phyloP scores from a whole-genome alignment of 1,140 invertebrate genomes.

The Drosophila willistoni region DNA sequence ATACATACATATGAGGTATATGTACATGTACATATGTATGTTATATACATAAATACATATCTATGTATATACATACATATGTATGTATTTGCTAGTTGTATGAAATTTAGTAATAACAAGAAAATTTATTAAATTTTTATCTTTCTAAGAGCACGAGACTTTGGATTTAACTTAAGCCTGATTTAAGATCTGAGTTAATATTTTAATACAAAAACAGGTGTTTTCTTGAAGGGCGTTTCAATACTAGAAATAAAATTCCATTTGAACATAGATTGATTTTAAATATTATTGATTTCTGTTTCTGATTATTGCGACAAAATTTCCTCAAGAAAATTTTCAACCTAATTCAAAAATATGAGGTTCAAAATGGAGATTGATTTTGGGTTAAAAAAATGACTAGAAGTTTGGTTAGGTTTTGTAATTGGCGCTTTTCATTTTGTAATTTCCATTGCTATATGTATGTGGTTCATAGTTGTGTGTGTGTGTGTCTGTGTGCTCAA shows the following conservation, averaged over 20 bases:
- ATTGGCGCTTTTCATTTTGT: constrained; percentile 72
- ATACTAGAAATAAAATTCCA: no score
- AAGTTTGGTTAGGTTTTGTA: constrained; percentile 73
- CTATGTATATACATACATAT: background rate
- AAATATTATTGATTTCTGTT: no score
- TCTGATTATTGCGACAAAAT: no score
- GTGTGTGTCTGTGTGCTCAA: constrained; percentile 64
- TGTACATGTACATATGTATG: no score
- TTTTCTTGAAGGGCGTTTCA: no score
- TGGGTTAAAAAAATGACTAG: constrained; percentile 30
- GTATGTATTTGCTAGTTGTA: background rate
- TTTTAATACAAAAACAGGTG: background rate
- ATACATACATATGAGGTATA: constrained; percentile 7
- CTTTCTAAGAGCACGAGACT: background rate
- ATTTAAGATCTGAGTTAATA: constrained; percentile 42
- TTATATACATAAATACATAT: constrained; percentile 29
- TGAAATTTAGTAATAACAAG: background rate
- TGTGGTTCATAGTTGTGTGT: constrained; percentile 49
- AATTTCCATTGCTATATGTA: constrained; percentile 66
- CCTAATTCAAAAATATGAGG: background rate
- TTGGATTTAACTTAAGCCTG: background rate
- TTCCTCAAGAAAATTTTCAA: no score
- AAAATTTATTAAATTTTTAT: background rate
- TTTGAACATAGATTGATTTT: no score
- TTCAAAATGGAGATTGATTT: constrained; percentile 12